Conservation (phyloP, 2,888 invertebrate species). For the Leptinotarsa juncta region DNA sequence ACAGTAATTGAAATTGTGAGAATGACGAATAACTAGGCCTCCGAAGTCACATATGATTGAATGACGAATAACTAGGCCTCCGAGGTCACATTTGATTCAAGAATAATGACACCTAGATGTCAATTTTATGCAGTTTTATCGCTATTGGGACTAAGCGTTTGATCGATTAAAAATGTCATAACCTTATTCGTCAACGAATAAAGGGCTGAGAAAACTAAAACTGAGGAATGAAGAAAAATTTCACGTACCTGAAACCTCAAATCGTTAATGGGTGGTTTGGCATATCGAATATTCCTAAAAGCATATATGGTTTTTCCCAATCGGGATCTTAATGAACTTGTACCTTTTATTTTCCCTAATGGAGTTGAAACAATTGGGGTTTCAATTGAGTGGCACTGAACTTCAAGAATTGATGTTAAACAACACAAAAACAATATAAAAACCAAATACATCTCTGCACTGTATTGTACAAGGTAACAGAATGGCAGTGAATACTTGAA, state of each 20-base stretch:
- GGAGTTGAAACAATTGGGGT: conserved; percentile 48
- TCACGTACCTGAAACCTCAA: conserved; percentile 62
- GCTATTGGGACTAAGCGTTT: too few relatives aligned
- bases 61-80: too few relatives aligned
- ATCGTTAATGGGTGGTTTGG: conserved; percentile 58
- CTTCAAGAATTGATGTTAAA: neutral
- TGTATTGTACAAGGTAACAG: neutral
- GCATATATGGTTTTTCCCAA: conserved; percentile 55
- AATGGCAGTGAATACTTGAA: neutral
- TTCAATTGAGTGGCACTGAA: neutral
- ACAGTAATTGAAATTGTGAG: too few relatives aligned
- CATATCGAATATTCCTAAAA: conserved; percentile 57
- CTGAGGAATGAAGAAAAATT: neutral
- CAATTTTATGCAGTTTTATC: too few relatives aligned
- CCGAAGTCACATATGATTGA: too few relatives aligned
- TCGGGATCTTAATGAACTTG: conserved; percentile 50
- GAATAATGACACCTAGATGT: too few relatives aligned
- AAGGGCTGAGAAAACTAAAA: too few relatives aligned
- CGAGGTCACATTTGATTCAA: too few relatives aligned
- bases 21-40: too few relatives aligned
- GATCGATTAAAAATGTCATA: too few relatives aligned
- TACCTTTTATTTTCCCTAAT: conserved; percentile 54
- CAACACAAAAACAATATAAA: neutral
- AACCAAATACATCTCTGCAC: neutral
- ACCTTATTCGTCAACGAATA: too few relatives aligned